Conservation (phyloP, 2,888 invertebrate genomes). For the Drosophila phalerata region DNA sequence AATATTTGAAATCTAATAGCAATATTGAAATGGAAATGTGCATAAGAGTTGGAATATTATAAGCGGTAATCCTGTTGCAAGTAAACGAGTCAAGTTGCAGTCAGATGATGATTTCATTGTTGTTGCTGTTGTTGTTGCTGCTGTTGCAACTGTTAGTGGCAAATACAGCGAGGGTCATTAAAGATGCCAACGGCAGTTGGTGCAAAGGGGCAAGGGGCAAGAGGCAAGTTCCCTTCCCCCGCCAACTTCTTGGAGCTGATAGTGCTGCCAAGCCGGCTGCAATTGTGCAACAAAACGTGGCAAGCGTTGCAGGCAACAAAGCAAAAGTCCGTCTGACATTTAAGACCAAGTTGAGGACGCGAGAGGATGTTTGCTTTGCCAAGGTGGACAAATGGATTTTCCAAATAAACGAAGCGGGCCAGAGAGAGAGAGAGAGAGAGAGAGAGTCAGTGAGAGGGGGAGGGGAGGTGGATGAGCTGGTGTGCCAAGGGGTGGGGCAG, state of each 20-base stretch:
- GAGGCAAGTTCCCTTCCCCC: too few species aligned
- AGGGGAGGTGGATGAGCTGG: too few species aligned
- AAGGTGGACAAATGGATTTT: conserved; percentile 79
- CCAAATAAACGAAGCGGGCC: conserved; percentile 62
- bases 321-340: conserved; percentile 64
- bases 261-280: conserved; percentile 23
- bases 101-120: conserved; percentile 41
- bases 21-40: neutral
- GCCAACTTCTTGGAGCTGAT: neutral
- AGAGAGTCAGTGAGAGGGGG: too few species aligned
- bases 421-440: too few species aligned
- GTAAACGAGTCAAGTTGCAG: conserved; percentile 9
- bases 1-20: neutral
- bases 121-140: neutral
- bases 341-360: conserved; percentile 16
- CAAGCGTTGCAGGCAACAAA: conserved; percentile 55
- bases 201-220: neutral
- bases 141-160: conserved; percentile 26
- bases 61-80: conserved; percentile 1
- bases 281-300: conserved; percentile 71
- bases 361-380: conserved; percentile 36
- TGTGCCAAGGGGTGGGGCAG: neutral
- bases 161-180: conserved; percentile 46
- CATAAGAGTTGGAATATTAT: neutral
- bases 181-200: conserved; percentile 31